These are phyloP conservation scores for Conistra vaccinii DNA, from an alignment of 2,888 invertebrate species.

Conservation along the genomic window DNA sequence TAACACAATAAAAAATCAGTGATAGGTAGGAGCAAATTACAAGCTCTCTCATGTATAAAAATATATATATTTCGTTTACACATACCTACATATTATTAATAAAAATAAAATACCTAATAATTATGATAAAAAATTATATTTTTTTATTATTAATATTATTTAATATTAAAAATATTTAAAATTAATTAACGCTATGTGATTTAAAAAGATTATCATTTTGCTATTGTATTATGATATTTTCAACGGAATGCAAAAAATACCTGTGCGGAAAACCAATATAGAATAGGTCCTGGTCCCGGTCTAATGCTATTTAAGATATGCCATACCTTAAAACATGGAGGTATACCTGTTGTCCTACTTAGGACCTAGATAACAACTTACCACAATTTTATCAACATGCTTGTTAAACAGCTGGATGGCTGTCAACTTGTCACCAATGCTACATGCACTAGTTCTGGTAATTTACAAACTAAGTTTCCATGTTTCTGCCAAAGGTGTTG, in stretches of 20 bases:
- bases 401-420: slow-evolving; percentile 28
- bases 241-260: not conserved
- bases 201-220: not conserved
- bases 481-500: slow-evolving; percentile 55
- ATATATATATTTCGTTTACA: too few relatives aligned
- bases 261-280: not conserved
- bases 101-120: too few relatives aligned
- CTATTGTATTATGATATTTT: not conserved
- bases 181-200: not conserved
- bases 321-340: not conserved
- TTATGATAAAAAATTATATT: too few relatives aligned
- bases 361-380: not conserved
- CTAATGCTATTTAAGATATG: not conserved
- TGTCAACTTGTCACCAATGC: slow-evolving; percentile 52
- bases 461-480: slow-evolving; percentile 43
- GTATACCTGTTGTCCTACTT: not conserved
- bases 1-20: too few relatives aligned
- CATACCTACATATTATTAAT: too few relatives aligned
- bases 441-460: slow-evolving; percentile 47
- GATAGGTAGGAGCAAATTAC: too few relatives aligned
- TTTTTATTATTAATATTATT: too few relatives aligned
- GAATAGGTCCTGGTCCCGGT: not conserved
- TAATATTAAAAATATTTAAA: too few relatives aligned
- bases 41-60: too few relatives aligned
- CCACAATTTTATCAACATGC: slow-evolving; percentile 28